Base-by-base conservation (phyloP, 30 jellyfish, hydroid and myxozoan genomes). In the Chrysaora quinquecirrha region DNA sequence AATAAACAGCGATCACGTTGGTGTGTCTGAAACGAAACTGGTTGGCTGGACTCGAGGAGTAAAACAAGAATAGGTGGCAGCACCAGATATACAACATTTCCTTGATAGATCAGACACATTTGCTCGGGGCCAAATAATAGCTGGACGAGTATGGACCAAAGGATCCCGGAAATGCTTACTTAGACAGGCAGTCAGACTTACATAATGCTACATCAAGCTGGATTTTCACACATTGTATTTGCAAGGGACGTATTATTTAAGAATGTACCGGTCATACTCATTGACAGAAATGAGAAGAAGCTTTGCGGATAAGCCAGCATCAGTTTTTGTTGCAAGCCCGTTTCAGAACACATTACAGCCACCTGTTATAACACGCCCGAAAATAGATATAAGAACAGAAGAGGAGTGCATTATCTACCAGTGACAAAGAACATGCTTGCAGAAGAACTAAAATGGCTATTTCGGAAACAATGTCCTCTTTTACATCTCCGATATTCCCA, bases 21-120 rank as follows among this genome's bases (percentile, higher is more conserved):
- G 58, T 43, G 58, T 43, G 58, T 43, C 58, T 43, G 58, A 43
- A 16, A 43, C 58, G 58, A 43, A 43, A 43, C 58, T 43, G 58
- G 16, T 43, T 43, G 58, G 58, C 58, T 43, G 58, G 58, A 43
- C 16, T 43, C 58, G 58, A 43, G 58, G 58, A 43, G 58, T 16
- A 6, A 43, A 43, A 43, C 58, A 43, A 43, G 58, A 43, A 6
- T 43, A 16, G 58, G 12, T 43, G 58, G 58, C 58, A 43, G 58
- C 9, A 43, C 58, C 58, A 43, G 58, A 43, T 43, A 6, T 43
- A 16, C 58, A 43, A 16, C 58, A 9, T 43, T 43, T 43, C 58
- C 58, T 43, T 43, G 58, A 43, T 16, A 43, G 58, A 6, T 43
- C 58, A 43, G 58, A 43, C 58, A 43, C 58, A 9, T 43, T 6